Base-by-base conservation (phyloP, 2,113 vertebrate species). In the Callionymus lyra region DNA sequence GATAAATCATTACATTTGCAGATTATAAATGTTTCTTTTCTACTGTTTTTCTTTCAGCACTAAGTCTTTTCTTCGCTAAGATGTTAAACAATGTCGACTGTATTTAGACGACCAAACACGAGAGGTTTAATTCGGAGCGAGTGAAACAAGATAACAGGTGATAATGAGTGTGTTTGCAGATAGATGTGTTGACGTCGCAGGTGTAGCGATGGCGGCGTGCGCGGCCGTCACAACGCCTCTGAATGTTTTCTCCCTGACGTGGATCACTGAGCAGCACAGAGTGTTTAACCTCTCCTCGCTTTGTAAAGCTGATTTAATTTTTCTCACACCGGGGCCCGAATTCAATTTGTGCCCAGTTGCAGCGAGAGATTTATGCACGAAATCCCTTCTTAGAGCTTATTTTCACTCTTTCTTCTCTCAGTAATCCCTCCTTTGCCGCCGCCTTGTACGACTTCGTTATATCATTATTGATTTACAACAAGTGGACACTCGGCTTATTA, bases 301-400 rank as follows among this genome's bases (percentile, higher is more conserved):
- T 82, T 84, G 76, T 80, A 83, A 78, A 82, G 81, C 77, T 75
- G 69, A 84, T 85, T 82, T 84, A 77, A 83, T 83, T 84, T 80
- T 83, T 82, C 70, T 37, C 63, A 65, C 76, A 57, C 59, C 60
- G 63, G 50, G n/a, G 63, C 68, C 67, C 62, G 71, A 83, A 82
- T 82, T 83, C 80, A 87, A 85, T 87, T 87, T 85, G 79, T 58
- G 62, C 53, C 65, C 65, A 75, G 65, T 72, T 79, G 68, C 72
- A 72, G 49, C 9, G 53, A 73, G 66, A 75, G 73, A 59, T 82
- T 84, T 83, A 80, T 75, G 72, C 77, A 74, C 75, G 77, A 79
- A 84, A 83, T 82, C 82, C 79, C 52, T 77, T 76, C 59, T 79
- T 44, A 63, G 52, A 77, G 76, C 67, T 79, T 64, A 82, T 79